Evolutionary conservation across 2,888 invertebrate genomes (phyloP).

Genomic region (Platerodrilus igneus): DNA sequence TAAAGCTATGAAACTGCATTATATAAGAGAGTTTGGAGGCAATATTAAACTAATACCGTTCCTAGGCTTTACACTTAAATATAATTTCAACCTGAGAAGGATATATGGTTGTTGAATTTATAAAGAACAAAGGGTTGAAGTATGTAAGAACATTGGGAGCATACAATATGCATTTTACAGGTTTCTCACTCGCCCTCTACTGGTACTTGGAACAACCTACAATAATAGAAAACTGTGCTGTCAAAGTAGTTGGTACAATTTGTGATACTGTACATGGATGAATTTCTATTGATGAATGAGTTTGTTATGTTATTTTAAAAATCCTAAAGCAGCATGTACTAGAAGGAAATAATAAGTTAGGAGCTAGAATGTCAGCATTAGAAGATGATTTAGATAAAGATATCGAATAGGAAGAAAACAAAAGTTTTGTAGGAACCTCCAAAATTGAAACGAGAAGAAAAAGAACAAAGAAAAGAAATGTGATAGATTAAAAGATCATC

Average conservation of each 20-base stretch:
- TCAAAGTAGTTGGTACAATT: conserved; percentile 85
- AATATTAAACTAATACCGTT: conserved; percentile 98
- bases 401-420: conserved; percentile 59
- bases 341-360: conserved; percentile 93
- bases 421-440: conserved; percentile 47
- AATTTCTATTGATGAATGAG: conserved; percentile 86
- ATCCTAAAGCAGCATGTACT: conserved; percentile 86
- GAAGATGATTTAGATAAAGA: conserved; percentile 90
- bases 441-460: conserved; percentile 55
- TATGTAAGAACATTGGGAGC: conserved; percentile 97
- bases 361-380: conserved; percentile 83
- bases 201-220: conserved; percentile 95
- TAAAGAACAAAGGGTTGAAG: conserved; percentile 98
- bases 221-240: conserved; percentile 92
- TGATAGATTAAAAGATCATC: conserved; percentile 56
- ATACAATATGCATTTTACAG: conserved; percentile 91
- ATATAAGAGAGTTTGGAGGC: conserved; percentile 91
- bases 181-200: conserved; percentile 91
- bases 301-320: conserved; percentile 92
- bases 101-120: conserved; percentile 98
- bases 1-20: conserved; percentile 96
- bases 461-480: conserved; percentile 49
- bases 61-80: conserved; percentile 89
- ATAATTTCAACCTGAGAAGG: conserved; percentile 99
- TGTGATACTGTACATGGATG: conserved; percentile 93